A percentile compares a stretch with the other conserved stretches of the same genome.
Evolutionary conservation across 2,888 invertebrate species (phyloP).

Genomic region (Abscondita cerata): DNA sequence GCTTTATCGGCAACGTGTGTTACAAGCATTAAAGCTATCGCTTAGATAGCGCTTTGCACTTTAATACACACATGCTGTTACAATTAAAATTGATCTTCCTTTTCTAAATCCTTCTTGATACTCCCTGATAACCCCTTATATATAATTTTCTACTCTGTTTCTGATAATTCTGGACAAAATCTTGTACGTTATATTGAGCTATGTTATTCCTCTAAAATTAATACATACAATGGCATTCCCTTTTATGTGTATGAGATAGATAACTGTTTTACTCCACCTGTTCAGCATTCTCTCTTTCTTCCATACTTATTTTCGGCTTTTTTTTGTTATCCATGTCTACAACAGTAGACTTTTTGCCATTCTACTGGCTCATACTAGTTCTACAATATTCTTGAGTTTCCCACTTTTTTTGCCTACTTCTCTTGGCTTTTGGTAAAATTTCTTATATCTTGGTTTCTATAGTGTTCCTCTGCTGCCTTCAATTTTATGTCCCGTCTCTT

Average conservation of each 20-base stretch:
- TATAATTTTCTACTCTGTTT: conserved; percentile 13
- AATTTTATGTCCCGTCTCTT: too few relatives aligned
- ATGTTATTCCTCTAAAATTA: conserved; percentile 16
- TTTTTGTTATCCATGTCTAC: conserved; percentile 8
- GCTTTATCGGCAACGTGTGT: too few relatives aligned
- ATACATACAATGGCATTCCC: conserved; percentile 7
- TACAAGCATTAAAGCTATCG: too few relatives aligned
- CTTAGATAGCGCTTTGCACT: too few relatives aligned
- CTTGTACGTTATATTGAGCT: conserved; percentile 8
- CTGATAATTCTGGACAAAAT: conserved; percentile 5
- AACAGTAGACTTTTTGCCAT: conserved; percentile 1
- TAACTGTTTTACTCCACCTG: conserved; percentile 15
- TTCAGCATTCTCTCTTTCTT: conserved; percentile 15
- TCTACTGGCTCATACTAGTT: background rate
- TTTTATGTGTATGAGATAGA: conserved; percentile 17
- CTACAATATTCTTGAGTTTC: too few relatives aligned
- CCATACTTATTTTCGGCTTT: conserved; percentile 10
- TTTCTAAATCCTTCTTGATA: conserved; percentile 13
- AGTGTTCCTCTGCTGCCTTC: conserved; percentile 2
- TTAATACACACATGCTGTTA: too few relatives aligned
- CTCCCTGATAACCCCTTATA: conserved; percentile 12
- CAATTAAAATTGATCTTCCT: too few relatives aligned
- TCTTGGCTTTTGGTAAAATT: too few relatives aligned
- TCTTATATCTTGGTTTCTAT: conserved; percentile 8
- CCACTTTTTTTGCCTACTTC: too few relatives aligned